Evolutionary conservation across 1,140 invertebrate species (phyloP), one percentile per base, ranked within the genome.

Genomic region (Euglossa dilemma): DNA sequence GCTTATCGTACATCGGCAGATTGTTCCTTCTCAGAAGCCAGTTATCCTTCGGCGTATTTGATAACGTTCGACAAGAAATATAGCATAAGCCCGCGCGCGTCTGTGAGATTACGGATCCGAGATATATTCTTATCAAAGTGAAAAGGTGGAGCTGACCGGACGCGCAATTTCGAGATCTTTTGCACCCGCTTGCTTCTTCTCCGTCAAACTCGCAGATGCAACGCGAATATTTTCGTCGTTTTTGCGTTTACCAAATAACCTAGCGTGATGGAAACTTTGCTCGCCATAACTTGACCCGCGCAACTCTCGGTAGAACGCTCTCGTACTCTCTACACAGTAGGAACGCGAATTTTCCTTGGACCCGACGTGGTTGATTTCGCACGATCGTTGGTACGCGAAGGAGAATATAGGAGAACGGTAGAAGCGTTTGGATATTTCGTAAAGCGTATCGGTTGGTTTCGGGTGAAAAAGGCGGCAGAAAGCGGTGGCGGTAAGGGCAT

Each of bases 41-140:
- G 76, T 70, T 71, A 57, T 71, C 64, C 66, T 87, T 87, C 76
- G 54, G 45, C 75, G 54, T 83, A 79, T 73, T 86, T 77, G 83
- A 87, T 88, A 88, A 88, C 61, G 56, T 85, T 75, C 52, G 59
- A 80, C 47, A 70, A 77, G 72, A 59, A 87, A 86, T 79, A 87
- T 64, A 57, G 59, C 66, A n/a, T 59, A 78, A 78, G 47, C 56
- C 47, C 23, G 47, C 45, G 50, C 47, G 50, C 73, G 43, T 47
- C 54, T 54, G 70, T 67, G 69, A 80, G 83, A 84, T 83, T 84
- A 80, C 45, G 70, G 57, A 43, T 9, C 63, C 77, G 57, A 84
- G 86, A 88, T 80, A 88, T 69, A 83, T 73, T 59, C 79, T 88
- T 85, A 88, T 88, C 86, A 43, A 59, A 66, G 56, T 36, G 61